Evolutionary conservation across 2,113 vertebrate species (phyloP).

Genomic region (Benitochromis conjunctus): DNA sequence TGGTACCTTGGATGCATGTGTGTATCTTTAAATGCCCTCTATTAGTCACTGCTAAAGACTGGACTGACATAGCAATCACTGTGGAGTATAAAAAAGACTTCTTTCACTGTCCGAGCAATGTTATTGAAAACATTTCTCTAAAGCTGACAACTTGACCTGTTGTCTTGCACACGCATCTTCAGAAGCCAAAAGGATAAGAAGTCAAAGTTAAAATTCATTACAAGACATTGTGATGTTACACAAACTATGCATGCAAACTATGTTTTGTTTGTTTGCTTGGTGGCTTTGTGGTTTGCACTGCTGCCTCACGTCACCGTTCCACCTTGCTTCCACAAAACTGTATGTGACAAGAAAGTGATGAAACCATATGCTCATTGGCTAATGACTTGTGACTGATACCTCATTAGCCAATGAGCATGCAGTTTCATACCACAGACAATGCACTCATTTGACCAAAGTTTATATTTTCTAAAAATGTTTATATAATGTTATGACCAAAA

Average conservation of each 20-base stretch:
- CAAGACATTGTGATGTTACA: neutral
- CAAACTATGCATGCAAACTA: neutral
- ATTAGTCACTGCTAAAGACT: neutral
- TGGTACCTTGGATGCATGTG: neutral
- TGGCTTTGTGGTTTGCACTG: neutral
- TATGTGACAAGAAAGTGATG: neutral
- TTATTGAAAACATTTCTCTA: neutral
- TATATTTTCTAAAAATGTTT: neutral
- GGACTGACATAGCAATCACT: conserved; percentile 8
- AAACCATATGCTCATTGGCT: neutral
- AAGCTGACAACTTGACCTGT: neutral
- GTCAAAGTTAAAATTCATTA: neutral
- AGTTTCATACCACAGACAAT: neutral
- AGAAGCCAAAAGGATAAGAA: neutral
- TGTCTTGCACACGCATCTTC: neutral
- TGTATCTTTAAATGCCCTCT: neutral
- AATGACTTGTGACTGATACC: neutral
- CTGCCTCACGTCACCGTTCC: neutral
- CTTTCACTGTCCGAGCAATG: neutral
- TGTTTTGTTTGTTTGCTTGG: neutral
- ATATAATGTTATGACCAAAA: neutral
- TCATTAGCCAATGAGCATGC: neutral
- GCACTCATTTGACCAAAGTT: neutral
- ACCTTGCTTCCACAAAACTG: neutral
- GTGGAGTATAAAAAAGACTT: neutral